Evolutionary conservation across 2,113 vertebrate genomes (phyloP).

Genomic region (Benitochromis conjunctus): DNA sequence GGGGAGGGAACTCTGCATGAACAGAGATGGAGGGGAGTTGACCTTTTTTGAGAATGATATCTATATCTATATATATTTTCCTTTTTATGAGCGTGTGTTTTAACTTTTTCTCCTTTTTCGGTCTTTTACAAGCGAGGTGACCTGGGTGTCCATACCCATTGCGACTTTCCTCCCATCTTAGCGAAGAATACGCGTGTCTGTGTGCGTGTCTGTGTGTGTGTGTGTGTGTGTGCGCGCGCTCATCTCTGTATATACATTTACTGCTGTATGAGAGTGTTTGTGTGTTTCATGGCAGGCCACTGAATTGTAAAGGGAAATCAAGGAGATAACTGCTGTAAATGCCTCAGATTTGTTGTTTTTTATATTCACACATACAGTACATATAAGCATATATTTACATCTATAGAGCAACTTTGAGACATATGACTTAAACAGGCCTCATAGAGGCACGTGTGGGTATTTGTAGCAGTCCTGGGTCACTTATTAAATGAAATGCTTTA

Average conservation of each 20-base stretch:
- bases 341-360: constrained; percentile 83
- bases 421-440: constrained; percentile 61
- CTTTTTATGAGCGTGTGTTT: constrained; percentile 72
- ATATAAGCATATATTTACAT: constrained; percentile 76
- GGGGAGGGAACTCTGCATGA: constrained; percentile 53
- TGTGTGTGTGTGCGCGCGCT: neutral
- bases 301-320: constrained; percentile 89
- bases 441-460: constrained; percentile 60
- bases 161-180: constrained; percentile 68
- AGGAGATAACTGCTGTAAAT: constrained; percentile 93
- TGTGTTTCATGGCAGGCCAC: constrained; percentile 82
- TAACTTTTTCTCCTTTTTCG: constrained; percentile 67
- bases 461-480: constrained; percentile 53
- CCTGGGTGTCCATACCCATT: constrained; percentile 73
- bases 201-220: neutral
- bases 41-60: constrained; percentile 69
- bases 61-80: constrained; percentile 55
- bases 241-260: constrained; percentile 52
- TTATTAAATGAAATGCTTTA: constrained; percentile 25
- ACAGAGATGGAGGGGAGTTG: constrained; percentile 37
- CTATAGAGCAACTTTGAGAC: constrained; percentile 71
- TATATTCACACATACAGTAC: constrained; percentile 74
- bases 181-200: neutral
- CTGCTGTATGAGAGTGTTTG: constrained; percentile 46
- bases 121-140: constrained; percentile 83